Conservation (phyloP, 2,113 vertebrate genomes). For the Nymphicus hollandicus region DNA sequence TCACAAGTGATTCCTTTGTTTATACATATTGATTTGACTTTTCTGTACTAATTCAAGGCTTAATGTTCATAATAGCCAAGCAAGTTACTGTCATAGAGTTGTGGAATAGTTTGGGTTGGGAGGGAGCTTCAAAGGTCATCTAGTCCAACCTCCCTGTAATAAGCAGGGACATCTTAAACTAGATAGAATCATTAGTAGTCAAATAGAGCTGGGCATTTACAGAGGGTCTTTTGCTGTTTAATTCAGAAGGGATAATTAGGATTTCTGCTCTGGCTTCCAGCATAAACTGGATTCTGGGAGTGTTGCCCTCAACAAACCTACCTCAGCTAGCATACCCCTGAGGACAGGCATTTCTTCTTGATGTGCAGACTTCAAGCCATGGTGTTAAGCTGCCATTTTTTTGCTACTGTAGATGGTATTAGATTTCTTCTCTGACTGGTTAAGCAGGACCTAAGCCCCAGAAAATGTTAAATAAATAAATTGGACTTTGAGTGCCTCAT, state of each 20-base stretch:
- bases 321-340: neutral
- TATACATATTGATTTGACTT: neutral
- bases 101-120: neutral
- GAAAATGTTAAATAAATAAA: neutral
- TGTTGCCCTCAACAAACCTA: neutral
- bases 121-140: neutral
- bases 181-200: neutral
- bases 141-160: neutral
- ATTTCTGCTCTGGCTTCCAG: neutral
- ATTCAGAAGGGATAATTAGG: neutral
- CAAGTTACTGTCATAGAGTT: neutral
- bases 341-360: neutral
- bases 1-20: neutral
- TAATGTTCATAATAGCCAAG: neutral
- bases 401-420: rapidly evolving
- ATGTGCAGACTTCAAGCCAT: neutral
- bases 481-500: neutral
- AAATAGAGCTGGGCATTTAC: neutral
- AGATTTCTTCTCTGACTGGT: neutral
- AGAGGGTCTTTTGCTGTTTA: neutral
- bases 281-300: neutral
- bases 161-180: neutral
- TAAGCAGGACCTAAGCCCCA: neutral
- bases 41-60: neutral
- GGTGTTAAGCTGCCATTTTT: neutral